A percentile compares a stretch with the other conserved stretches of the same genome.
phyloP scores from a whole-genome alignment of 2,888 invertebrate species.

The Drosophila phalerata region DNA sequence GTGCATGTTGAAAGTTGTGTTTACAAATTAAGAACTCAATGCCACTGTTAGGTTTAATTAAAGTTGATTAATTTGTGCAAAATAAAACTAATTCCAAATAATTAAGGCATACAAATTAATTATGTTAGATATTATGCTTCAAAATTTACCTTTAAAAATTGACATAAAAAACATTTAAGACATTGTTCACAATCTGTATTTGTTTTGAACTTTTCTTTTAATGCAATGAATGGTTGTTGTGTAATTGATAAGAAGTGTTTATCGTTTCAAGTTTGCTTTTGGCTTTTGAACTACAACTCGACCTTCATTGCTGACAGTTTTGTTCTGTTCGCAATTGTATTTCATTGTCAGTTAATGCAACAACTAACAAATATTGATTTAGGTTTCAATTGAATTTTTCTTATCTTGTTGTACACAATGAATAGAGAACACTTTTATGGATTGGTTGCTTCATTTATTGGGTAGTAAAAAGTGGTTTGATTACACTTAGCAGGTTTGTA shows the following conservation, averaged over 20 bases:
- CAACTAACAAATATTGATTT: conserved; percentile 31
- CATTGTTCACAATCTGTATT: background rate
- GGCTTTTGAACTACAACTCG: background rate
- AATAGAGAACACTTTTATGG: conserved; percentile 20
- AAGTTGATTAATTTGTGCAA: background rate
- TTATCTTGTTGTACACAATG: conserved; percentile 39
- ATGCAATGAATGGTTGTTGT: conserved; percentile 6
- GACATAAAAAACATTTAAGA: background rate
- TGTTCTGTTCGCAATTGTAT: conserved; percentile 16
- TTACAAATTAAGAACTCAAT: conserved; percentile 9
- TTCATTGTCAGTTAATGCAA: conserved; percentile 27
- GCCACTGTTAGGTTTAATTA: background rate
- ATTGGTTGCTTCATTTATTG: conserved; percentile 50
- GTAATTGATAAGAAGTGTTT: background rate
- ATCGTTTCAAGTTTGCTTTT: conserved; percentile 16
- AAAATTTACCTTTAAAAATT: background rate
- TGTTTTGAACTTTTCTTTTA: background rate
- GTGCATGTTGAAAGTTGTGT: conserved; percentile 4
- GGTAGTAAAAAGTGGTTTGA: conserved; percentile 54
- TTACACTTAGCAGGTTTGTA: conserved; percentile 30
- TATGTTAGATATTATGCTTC: background rate
- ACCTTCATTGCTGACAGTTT: conserved; percentile 1
- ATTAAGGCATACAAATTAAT: too few relatives aligned
- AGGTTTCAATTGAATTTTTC: conserved; percentile 22
- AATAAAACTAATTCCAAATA: background rate